Evolutionary conservation across 1,140 invertebrate genomes (phyloP).

Genomic region (Bombus haemorrhoidalis): DNA sequence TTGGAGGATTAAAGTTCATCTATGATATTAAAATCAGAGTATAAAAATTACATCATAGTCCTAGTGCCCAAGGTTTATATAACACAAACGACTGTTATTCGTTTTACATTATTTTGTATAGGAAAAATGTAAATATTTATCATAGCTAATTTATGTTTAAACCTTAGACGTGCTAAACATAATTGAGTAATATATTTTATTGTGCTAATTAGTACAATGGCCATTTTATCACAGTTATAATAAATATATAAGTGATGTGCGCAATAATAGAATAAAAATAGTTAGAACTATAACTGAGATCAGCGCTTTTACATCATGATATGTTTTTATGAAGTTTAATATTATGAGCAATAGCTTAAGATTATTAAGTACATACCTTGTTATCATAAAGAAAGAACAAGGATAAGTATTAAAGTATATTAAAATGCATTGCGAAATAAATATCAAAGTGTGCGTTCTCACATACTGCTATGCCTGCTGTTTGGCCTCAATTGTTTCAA

Average conservation of each 20-base stretch:
- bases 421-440: slow-evolving; percentile 21
- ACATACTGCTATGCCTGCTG: slow-evolving; percentile 21
- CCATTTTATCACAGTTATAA: slow-evolving; percentile 78
- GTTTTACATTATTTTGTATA: slow-evolving; percentile 14
- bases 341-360: slow-evolving; percentile 22
- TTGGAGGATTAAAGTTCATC: slow-evolving; percentile 68
- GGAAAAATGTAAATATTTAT: slow-evolving; percentile 37
- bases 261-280: slow-evolving; percentile 50
- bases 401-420: slow-evolving; percentile 22
- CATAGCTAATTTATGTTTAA: slow-evolving; percentile 4
- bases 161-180: slow-evolving; percentile 32
- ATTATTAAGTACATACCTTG: not conserved
- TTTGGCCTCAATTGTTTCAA: slow-evolving; percentile 25
- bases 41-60: slow-evolving; percentile 28
- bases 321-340: slow-evolving; percentile 23
- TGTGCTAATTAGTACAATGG: slow-evolving; percentile 62
- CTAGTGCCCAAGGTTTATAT: slow-evolving; percentile 23
- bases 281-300: slow-evolving; percentile 24
- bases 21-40: slow-evolving; percentile 12
- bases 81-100: slow-evolving; percentile 10
- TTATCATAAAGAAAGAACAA: slow-evolving; percentile 1
- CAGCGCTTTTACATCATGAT: slow-evolving; percentile 19
- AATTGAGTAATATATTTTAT: slow-evolving; percentile 59
- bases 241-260: slow-evolving; percentile 68
- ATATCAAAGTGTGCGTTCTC: slow-evolving; percentile 37